Conservation (phyloP, 2,113 vertebrate species). For the Cinclus mexicanus region DNA sequence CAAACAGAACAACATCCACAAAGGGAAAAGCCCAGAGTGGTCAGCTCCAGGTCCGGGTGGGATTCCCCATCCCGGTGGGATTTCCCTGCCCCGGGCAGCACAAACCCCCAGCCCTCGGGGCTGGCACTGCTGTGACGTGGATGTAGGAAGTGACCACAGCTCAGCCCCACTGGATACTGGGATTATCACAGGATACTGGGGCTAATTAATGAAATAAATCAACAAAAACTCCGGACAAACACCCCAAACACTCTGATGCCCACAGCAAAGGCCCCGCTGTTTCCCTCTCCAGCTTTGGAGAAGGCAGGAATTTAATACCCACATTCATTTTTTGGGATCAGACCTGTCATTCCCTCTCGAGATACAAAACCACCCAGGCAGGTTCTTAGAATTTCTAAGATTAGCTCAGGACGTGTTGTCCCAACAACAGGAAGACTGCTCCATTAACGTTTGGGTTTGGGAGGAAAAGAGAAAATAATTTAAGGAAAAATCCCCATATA, state of each 20-base stretch:
- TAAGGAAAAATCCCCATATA: neutral
- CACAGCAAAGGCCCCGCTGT: rapidly evolving
- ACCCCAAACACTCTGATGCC: rapidly evolving
- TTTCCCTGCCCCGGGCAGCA: neutral
- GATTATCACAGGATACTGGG: neutral
- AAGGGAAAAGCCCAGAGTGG: neutral
- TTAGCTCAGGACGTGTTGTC: neutral
- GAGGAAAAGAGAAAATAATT: neutral
- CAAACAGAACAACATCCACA: rapidly evolving
- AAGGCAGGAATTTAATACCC: neutral
- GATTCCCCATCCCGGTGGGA: neutral
- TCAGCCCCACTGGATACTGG: rapidly evolving
- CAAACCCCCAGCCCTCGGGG: neutral
- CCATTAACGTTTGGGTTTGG: neutral
- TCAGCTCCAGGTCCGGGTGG: neutral
- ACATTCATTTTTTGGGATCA: neutral
- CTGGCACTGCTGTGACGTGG: neutral
- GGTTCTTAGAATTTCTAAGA: neutral
- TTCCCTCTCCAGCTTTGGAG: neutral
- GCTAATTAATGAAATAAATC: neutral
- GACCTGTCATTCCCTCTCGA: neutral
- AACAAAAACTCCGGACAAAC: neutral
- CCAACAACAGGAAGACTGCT: neutral
- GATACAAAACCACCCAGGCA: neutral
- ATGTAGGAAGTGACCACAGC: neutral